Evolutionary conservation across 2,797 vertebrate genomes (phyloP), one percentile per base, ranked within the genome.

Genomic region (Sebastes taczanowskii): DNA sequence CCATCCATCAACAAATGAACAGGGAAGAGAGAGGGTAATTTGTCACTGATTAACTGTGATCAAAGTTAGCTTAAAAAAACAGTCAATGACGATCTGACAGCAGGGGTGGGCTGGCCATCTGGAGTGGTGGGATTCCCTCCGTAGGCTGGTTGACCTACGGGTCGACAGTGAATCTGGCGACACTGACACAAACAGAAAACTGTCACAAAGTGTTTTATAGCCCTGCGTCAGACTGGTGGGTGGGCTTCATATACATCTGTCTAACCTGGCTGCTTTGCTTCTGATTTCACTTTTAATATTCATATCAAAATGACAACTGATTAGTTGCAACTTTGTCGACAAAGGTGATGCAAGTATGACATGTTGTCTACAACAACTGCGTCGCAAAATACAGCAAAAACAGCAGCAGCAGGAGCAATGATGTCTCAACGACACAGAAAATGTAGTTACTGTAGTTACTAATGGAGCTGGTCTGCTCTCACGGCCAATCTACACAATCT

Each of bases 1-100:
- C 42, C 23, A 58, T 49, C 20, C 35, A 68, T 71, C 46, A 67
- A 11, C 25, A 66, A 63, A 67, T 49, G n/a, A 71, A 56, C 62
- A 63, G 34, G 58, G 63, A 74, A 52, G 20, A 23, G 23, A 46
- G 42, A 71, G 0, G 30, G 35, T 67, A 35, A 38, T 56, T 73
- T 78, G 59, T 82, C 53, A 66, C 62, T 71, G 30, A 81, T 83
- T 71, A 76, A 46, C 42, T 61, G 14, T 68, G 71, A 81, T 84
- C 30, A 81, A 74, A 68, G 56, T 66, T 63, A 25, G 42, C 32
- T 61, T 72, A 16, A 38, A 22, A 42, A 73, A 63, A 29, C n/a
- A 38, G 10, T 68, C 67, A 72, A 3, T 59, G n/a, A 60, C 63
- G 52, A 68, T 75, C 49, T 68, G 11, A 82, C 22, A 69, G 60